Evolutionary conservation across 2,888 invertebrate species (phyloP).

Genomic region (Hirtodrosophila histrioides): DNA sequence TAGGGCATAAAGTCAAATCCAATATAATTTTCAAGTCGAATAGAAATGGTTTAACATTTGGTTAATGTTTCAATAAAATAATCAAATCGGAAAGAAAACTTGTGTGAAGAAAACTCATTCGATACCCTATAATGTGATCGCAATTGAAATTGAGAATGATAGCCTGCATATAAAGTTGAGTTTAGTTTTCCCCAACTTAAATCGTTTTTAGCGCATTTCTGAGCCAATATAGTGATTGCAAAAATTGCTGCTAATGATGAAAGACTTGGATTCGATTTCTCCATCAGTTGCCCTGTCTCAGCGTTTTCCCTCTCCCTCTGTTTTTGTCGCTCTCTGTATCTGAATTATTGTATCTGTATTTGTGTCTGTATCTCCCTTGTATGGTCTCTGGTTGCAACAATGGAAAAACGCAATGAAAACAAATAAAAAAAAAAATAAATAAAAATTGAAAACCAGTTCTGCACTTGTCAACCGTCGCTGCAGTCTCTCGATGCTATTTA

Average conservation of each 20-base stretch:
- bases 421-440: conserved; percentile 1
- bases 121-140: too few relatives aligned
- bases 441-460: conserved; percentile 32
- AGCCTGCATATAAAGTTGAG: too few relatives aligned
- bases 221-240: conserved; percentile 4
- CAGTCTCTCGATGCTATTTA: conserved; percentile 18
- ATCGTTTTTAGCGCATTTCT: too few relatives aligned
- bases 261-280: conserved; percentile 24
- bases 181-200: too few relatives aligned
- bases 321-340: background rate
- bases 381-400: conserved; percentile 10
- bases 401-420: conserved; percentile 5
- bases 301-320: too few relatives aligned
- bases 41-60: too few relatives aligned
- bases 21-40: too few relatives aligned
- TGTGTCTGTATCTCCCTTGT: background rate
- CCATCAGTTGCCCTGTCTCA: background rate
- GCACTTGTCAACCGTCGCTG: conserved; percentile 36
- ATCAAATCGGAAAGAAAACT: background rate
- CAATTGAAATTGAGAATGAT: too few relatives aligned
- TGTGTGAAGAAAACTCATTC: background rate
- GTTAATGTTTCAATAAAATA: too few relatives aligned
- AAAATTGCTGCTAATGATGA: conserved; percentile 15
- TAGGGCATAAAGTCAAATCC: too few relatives aligned
- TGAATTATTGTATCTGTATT: background rate